phyloP scores from a whole-genome alignment of 2,888 invertebrate species.

The Bellardia bayeri region DNA sequence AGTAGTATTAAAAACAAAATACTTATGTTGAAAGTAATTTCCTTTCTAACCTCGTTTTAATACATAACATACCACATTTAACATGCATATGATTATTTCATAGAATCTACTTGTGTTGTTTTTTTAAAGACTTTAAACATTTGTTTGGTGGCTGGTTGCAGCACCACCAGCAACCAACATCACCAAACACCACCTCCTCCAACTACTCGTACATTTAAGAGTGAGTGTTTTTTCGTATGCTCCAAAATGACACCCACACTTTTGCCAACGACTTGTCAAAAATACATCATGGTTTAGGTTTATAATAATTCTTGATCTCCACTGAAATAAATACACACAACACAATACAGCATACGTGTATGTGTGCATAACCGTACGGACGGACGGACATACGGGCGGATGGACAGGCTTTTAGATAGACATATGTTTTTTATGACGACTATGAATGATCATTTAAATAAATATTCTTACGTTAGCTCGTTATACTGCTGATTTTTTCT shows the following conservation, averaged over 20 bases:
- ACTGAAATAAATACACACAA: slow-evolving; percentile 24
- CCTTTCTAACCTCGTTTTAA: background rate
- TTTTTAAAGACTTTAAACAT: slow-evolving; percentile 24
- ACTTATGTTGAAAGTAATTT: background rate
- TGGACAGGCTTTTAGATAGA: slow-evolving; percentile 38
- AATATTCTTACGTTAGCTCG: slow-evolving; percentile 52
- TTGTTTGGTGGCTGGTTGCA: slow-evolving; percentile 1
- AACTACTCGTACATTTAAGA: background rate
- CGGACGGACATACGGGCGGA: background rate
- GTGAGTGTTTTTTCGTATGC: slow-evolving; percentile 37
- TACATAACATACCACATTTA: background rate
- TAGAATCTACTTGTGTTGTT: slow-evolving; percentile 30
- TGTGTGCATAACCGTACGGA: background rate
- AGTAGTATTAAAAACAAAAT: too few relatives aligned
- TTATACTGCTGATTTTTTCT: slow-evolving; percentile 17
- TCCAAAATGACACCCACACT: slow-evolving; percentile 73
- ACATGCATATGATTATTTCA: slow-evolving; percentile 28
- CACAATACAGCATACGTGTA: slow-evolving; percentile 2
- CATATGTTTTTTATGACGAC: slow-evolving; percentile 57
- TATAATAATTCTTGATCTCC: slow-evolving; percentile 59
- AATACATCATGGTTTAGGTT: slow-evolving; percentile 70
- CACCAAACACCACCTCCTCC: background rate
- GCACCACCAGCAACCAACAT: slow-evolving; percentile 6
- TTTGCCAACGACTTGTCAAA: slow-evolving; percentile 71
- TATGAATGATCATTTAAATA: slow-evolving; percentile 57